Percentiles rank a stretch among this genome's conserved stretches.
phyloP scores from a whole-genome alignment of 2,797 vertebrate species.

The Euphonia xanthogaster region DNA sequence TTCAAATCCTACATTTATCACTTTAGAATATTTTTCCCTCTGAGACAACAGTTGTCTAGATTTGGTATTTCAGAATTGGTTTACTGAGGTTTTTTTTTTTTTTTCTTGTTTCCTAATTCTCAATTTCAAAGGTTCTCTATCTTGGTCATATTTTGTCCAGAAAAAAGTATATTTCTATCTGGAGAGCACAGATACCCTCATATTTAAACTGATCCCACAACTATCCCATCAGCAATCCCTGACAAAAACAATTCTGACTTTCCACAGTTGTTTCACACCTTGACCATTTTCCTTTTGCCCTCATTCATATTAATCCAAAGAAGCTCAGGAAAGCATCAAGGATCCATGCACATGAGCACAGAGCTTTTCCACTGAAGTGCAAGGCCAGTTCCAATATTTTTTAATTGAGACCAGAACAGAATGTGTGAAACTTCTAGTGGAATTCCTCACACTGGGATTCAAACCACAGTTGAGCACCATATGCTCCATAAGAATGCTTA shows the following conservation, averaged over 20 bases:
- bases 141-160: neutral
- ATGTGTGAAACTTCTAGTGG: neutral
- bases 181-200: neutral
- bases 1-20: neutral
- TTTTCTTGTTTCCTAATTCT: neutral
- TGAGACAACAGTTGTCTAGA: neutral
- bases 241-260: neutral
- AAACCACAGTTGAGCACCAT: neutral
- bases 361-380: neutral
- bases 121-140: slow-evolving; percentile 17
- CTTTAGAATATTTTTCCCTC: neutral
- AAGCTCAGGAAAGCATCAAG: neutral
- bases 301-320: neutral
- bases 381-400: neutral
- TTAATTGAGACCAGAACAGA: neutral
- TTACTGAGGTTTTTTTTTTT: neutral
- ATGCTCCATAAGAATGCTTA: neutral
- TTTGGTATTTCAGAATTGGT: neutral
- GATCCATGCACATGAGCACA: neutral
- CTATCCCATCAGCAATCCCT: neutral
- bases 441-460: neutral
- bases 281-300: neutral
- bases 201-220: slow-evolving; percentile 5
- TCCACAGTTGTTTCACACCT: neutral
- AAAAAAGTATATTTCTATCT: neutral